Evolutionary conservation across 2,113 vertebrate genomes (phyloP), one percentile per base, ranked within the genome.

Genomic region (Tamias sibiricus): DNA sequence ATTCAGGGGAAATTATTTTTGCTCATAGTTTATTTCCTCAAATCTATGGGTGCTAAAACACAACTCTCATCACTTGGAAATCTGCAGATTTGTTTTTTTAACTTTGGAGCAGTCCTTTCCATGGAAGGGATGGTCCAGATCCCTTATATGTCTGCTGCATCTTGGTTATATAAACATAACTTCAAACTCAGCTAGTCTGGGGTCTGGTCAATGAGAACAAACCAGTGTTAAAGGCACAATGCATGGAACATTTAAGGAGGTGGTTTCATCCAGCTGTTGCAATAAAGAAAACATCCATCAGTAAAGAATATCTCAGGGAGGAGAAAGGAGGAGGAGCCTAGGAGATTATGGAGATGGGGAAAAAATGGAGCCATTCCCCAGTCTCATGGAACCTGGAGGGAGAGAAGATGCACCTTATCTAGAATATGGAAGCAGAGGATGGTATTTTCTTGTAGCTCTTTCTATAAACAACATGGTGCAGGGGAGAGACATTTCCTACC

Each of bases 1-100:
- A 72, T 85, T 88, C 17, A n/a, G 90, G 64, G 14, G 40, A 59
- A 40, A 71, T 47, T 2, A 14, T 64, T 90, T 68, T 59, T 59
- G 24, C 11, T 76, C 66, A 26, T 90, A 35, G 74, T 19, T 42
- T 79, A n/a, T 92, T 92, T 91, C 76, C 35, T 97, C 35, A 37
- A 32, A 49, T 84, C 64, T 26, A 0, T 52, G n/a, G 49, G 6
- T 8, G 14, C 12, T n/a, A 85, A 86, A 44, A 26, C 3, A 26
- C 4, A 37, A 26, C 26, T 28, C 6, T 84, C 32, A 47, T 64
- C 17, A 47, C 62, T 81, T 79, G 44, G 49, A 88, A 76, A 76
- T 76, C 16, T 81, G n/a, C 8, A 83, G 32, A 84, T 90, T 64
- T 82, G 14, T 82, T 94, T 90, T 96, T 91, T 90, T 62, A 42